Conservation (phyloP, 2,888 invertebrate genomes). For the Agonopterix subpropinquella region DNA sequence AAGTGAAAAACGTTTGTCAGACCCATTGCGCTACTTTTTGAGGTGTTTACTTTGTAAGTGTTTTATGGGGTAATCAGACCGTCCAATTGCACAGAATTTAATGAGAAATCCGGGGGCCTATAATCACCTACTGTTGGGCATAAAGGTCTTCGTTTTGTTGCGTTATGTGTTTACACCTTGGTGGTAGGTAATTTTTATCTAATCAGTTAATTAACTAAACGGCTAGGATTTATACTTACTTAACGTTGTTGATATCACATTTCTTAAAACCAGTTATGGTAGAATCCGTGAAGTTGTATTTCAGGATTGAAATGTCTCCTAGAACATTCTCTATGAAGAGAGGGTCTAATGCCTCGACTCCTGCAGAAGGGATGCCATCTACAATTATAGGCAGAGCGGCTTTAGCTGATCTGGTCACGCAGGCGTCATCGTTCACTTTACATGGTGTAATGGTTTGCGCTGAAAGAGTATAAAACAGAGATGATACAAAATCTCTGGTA, state of each 20-base stretch:
- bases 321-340: constrained; percentile 22
- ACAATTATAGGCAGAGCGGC: constrained; percentile 16
- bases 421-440: constrained; percentile 21
- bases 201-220: no score
- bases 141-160: no score
- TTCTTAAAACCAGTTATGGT: constrained; percentile 25
- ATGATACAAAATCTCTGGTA: no score
- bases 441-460: constrained; percentile 18
- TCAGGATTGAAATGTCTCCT: constrained; percentile 21
- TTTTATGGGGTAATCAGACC: no score
- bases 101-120: no score
- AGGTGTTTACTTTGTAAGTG: no score
- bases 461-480: not conserved
- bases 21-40: no score
- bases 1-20: no score
- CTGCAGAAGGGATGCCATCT: constrained; percentile 20
- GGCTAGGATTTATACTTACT: constrained; percentile 19
- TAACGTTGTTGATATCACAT: constrained; percentile 23
- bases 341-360: constrained; percentile 27
- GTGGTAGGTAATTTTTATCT: no score
- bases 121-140: no score
- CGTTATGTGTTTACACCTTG: no score
- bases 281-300: constrained; percentile 23
- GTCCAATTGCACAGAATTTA: no score
- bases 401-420: constrained; percentile 20